Evolutionary conservation across 2,113 vertebrate genomes (phyloP).

Genomic region (Hippocampus mohnikei): DNA sequence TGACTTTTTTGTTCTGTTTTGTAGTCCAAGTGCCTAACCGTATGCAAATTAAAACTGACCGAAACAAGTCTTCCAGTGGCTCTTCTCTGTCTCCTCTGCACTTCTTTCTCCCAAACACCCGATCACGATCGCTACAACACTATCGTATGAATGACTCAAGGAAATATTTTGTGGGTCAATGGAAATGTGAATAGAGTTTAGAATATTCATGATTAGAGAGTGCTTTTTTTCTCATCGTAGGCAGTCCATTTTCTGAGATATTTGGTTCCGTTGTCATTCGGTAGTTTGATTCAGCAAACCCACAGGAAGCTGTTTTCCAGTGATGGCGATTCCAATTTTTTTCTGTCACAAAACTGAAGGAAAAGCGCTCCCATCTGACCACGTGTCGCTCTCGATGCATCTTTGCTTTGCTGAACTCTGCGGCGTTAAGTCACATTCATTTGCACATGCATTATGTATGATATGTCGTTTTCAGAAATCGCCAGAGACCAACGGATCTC

Average conservation of each 20-base stretch:
- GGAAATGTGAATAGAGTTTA: background rate
- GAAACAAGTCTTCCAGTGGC: background rate
- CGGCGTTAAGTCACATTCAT: background rate
- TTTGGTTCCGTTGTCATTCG: background rate
- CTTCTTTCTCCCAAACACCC: background rate
- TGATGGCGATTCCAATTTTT: background rate
- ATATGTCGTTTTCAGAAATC: background rate
- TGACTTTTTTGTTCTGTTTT: background rate
- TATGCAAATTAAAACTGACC: background rate
- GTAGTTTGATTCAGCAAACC: background rate
- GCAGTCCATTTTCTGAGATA: background rate
- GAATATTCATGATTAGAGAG: background rate
- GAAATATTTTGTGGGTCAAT: background rate
- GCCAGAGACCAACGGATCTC: background rate
- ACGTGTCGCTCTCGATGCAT: background rate
- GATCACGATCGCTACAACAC: too few species aligned
- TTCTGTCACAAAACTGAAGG: background rate
- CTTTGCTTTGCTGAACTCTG: background rate
- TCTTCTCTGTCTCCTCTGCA: background rate
- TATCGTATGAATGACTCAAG: background rate
- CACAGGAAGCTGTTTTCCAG: background rate
- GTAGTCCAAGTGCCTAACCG: background rate
- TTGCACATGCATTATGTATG: too few species aligned
- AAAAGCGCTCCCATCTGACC: background rate
- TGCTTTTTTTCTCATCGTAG: background rate